Evolutionary conservation across 2,113 vertebrate genomes (phyloP).

Genomic region (Marmota monax): DNA sequence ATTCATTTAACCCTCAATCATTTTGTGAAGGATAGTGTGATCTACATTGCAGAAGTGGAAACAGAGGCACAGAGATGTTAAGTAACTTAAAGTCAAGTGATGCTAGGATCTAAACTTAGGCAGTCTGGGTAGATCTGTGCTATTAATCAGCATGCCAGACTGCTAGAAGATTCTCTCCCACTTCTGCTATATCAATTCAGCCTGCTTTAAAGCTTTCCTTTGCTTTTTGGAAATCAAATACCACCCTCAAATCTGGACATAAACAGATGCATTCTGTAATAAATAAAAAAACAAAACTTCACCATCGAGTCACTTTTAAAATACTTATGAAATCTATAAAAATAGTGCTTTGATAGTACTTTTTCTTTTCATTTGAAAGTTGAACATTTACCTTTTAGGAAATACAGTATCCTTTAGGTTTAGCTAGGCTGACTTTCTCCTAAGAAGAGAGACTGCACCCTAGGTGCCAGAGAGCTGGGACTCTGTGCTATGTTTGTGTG

Average conservation of each 20-base stretch:
- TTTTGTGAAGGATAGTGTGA: conserved; percentile 47
- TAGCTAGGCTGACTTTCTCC: not conserved
- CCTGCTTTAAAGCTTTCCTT: conserved; percentile 51
- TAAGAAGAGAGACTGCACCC: not conserved
- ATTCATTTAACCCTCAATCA: not conserved
- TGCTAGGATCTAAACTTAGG: not conserved
- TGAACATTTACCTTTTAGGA: conserved; percentile 51
- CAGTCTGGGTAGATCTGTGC: not conserved
- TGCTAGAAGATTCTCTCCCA: not conserved
- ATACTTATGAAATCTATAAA: conserved; percentile 46
- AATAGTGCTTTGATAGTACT: not conserved
- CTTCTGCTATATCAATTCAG: not conserved
- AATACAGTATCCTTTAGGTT: conserved; percentile 34
- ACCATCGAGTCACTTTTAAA: conserved; percentile 47
- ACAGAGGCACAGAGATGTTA: not conserved
- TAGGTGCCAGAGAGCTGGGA: conserved; percentile 32
- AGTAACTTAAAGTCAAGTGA: not conserved
- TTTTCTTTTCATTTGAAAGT: conserved; percentile 11
- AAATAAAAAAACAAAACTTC: conserved; percentile 26
- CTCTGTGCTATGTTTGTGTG: not conserved
- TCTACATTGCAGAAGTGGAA: not conserved
- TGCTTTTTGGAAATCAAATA: conserved; percentile 41
- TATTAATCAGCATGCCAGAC: not conserved
- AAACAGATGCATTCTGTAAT: conserved; percentile 18
- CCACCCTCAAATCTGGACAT: not conserved